Evolutionary conservation across 2,797 vertebrate species (phyloP).

Genomic region (Cossypha caffra): DNA sequence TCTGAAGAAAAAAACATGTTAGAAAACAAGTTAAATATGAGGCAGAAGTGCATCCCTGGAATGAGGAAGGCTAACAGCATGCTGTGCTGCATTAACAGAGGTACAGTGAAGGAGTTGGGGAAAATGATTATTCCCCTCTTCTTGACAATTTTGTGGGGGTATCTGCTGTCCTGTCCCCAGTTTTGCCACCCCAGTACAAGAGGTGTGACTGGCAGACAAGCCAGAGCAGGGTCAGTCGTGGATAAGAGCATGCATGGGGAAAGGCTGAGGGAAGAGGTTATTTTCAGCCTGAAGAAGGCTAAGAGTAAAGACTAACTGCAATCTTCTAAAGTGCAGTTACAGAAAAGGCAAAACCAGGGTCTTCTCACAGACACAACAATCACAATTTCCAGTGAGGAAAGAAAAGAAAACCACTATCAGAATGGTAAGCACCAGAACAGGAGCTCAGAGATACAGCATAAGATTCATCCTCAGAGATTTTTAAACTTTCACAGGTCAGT

Average conservation of each 20-base stretch:
- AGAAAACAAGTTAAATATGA: not conserved
- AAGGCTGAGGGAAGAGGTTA: not conserved
- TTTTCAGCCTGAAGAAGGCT: not conserved
- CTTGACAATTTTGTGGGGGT: not conserved
- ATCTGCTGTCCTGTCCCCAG: not conserved
- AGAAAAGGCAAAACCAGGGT: not conserved
- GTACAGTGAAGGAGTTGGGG: rapidly evolving
- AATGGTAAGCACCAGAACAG: not conserved
- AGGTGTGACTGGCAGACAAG: not conserved
- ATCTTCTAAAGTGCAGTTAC: not conserved
- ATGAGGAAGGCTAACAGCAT: not conserved
- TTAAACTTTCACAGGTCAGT: not conserved
- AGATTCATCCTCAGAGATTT: not conserved
- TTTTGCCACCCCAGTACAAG: not conserved
- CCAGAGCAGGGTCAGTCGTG: not conserved
- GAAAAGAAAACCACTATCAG: not conserved
- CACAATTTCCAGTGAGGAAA: not conserved
- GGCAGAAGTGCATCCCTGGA: not conserved
- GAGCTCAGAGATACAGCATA: not conserved
- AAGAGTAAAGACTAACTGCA: not conserved
- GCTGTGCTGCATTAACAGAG: not conserved
- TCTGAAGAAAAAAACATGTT: not conserved
- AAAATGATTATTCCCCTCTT: not conserved
- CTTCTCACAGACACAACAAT: not conserved
- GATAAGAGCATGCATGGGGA: not conserved